Base-by-base conservation (phyloP, 2,113 vertebrate species). In the Anarhynchus alexandrinus region DNA sequence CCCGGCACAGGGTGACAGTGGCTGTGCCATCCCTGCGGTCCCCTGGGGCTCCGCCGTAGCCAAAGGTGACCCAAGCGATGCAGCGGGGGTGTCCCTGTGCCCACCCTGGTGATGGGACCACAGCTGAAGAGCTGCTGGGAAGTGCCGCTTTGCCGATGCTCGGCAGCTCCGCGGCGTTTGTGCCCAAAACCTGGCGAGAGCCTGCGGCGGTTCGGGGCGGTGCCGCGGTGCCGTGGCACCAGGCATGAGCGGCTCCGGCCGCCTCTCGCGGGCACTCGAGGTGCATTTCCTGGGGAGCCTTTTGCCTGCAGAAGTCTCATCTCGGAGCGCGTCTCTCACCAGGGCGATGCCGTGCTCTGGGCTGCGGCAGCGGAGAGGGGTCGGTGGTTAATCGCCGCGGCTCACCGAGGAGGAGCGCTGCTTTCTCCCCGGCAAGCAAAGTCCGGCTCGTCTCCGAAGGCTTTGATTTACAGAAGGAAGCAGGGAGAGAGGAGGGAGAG, bases 81-180 rank as follows among this genome's bases (percentile, higher is more conserved):
- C 58, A 5, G n/a, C 0, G 12, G 40, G 55, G 27, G 58, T 58
- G 36, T 36, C 82, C 45, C 58, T 0, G 0, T 4, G 30, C 21
- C 20, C 21, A 10, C 42, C 11, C 40, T 0, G 4, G 27, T 14
- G 22, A 18, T 43, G 55, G 69, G 30, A 38, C 30, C 4, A 0
- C 1, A 0, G 32, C 62, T 81, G 34, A 11, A 7, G 12, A 27
- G 54, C 64, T n/a, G 49, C 76, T 22, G 76, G 67, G 66, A 20
- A 3, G 40, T 1, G 42, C 19, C n/a, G 11, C 1, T 1, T 7
- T 32, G 69, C 42, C 19, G 64, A 2, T 0, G 18, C 58, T 58
- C 2, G 0, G 49, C 43, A 57, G 15, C 64, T 42, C 72, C 1
- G 0, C 1, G 5, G n/a, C n/a, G 16, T 25, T n/a, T 10, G 29